Conservation (phyloP, 2,888 invertebrate genomes). For the Acronicta alni region DNA sequence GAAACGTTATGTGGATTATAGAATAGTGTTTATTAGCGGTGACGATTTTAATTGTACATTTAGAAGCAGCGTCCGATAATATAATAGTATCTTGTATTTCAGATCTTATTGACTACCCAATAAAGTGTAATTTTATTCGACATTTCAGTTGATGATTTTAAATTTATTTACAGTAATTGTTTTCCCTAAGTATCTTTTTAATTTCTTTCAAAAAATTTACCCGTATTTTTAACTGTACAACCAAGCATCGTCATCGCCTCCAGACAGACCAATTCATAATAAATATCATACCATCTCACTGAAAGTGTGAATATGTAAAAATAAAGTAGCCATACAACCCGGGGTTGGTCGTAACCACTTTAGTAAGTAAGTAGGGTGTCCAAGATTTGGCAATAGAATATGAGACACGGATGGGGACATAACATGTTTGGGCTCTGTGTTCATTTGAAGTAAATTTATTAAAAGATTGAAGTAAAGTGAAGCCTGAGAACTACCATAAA, state of each 20-base stretch:
- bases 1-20: not conserved
- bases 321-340: slow-evolving; percentile 45
- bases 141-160: too few species aligned
- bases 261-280: slow-evolving; percentile 17
- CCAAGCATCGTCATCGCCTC: not conserved
- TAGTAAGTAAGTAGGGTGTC: slow-evolving; percentile 62
- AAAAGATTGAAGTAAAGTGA: slow-evolving; percentile 31
- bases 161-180: too few species aligned
- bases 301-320: slow-evolving; percentile 66
- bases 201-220: too few species aligned
- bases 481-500: not conserved
- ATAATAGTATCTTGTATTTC: too few species aligned
- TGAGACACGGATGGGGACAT: slow-evolving; percentile 46
- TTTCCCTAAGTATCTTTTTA: too few species aligned
- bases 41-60: slow-evolving; percentile 18
- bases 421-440: slow-evolving; percentile 49
- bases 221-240: slow-evolving; percentile 9
- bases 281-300: slow-evolving; percentile 24
- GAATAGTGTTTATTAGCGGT: not conserved
- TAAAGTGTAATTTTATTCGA: too few species aligned
- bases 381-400: slow-evolving; percentile 59
- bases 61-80: not conserved
- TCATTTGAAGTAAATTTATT: slow-evolving; percentile 37
- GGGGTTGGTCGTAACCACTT: slow-evolving; percentile 55
- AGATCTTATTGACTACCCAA: too few species aligned